These are phyloP conservation scores for Ginglymostoma cirratum DNA, from an alignment of 2,113 vertebrate genomes.

Conservation along the genomic window DNA sequence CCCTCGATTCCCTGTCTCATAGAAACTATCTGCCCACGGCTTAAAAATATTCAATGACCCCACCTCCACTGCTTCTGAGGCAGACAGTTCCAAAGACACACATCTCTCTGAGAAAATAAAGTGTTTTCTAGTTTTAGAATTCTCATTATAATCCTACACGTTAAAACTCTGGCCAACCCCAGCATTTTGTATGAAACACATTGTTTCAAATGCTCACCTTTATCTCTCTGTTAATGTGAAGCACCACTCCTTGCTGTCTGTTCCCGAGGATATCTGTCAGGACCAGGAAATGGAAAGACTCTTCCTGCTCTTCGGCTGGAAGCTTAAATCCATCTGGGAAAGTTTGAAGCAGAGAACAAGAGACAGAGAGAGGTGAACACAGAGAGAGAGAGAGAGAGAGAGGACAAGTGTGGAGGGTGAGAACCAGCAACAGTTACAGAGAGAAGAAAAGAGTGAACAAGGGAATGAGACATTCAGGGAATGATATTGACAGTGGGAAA, in stretches of 20 bases:
- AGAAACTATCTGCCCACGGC: no score
- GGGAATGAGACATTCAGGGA: neutral
- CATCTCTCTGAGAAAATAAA: no score
- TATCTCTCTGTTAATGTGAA: neutral
- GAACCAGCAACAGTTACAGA: neutral
- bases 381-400: neutral
- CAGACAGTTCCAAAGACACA: no score
- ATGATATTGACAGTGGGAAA: neutral
- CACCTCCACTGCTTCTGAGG: no score
- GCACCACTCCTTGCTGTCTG: slow-evolving; percentile 34
- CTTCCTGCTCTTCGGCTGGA: neutral
- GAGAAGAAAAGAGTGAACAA: neutral
- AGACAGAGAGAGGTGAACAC: neutral
- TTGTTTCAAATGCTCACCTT: neutral
- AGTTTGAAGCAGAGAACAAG: no score
- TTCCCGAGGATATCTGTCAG: slow-evolving; percentile 37
- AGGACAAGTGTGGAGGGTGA: neutral
- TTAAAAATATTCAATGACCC: no score
- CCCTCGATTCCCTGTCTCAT: no score
- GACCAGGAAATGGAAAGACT: slow-evolving; percentile 36
- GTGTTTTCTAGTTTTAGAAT: no score
- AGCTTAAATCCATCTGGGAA: slow-evolving; percentile 34
- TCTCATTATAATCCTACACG: neutral
- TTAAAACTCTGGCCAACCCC: neutral
- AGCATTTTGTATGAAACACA: neutral